These are phyloP conservation scores for Amphipoea lucens DNA, from an alignment of 2,888 invertebrate genomes.

Conservation along the genomic window DNA sequence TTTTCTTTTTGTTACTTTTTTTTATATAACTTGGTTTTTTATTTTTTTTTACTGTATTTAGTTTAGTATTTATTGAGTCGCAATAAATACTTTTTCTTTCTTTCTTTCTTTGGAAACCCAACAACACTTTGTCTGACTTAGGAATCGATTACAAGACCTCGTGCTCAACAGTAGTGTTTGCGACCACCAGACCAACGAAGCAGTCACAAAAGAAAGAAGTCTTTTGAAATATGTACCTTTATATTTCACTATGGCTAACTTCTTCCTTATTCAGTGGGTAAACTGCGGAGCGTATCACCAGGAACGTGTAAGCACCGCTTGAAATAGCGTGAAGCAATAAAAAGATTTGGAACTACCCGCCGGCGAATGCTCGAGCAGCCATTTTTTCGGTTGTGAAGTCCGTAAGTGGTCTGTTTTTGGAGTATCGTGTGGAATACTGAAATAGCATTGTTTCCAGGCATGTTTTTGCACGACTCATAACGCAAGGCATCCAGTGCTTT, in stretches of 20 bases:
- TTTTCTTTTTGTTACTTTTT: too few species aligned
- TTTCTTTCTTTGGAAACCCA: background rate
- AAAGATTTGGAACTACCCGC: slow-evolving; percentile 30
- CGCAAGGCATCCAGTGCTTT: too few species aligned
- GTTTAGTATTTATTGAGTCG: too few species aligned
- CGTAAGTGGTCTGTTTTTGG: background rate
- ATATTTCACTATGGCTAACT: background rate
- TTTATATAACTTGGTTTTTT: too few species aligned
- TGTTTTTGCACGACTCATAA: background rate
- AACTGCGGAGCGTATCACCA: slow-evolving; percentile 15
- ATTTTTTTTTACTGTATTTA: too few species aligned
- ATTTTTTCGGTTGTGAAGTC: slow-evolving; percentile 11
- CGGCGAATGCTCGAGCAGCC: background rate
- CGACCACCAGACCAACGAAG: background rate
- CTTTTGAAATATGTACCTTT: background rate
- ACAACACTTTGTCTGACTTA: background rate
- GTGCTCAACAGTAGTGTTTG: background rate
- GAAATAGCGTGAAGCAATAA: slow-evolving; percentile 29
- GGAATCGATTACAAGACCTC: background rate
- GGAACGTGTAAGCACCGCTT: slow-evolving; percentile 38
- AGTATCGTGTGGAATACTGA: slow-evolving; percentile 18
- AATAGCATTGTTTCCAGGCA: background rate
- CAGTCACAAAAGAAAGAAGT: background rate
- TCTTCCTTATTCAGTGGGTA: slow-evolving; percentile 19
- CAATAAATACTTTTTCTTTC: too few species aligned